Base-by-base conservation (phyloP, 2,888 invertebrate species). In the Monopis laevigella region DNA sequence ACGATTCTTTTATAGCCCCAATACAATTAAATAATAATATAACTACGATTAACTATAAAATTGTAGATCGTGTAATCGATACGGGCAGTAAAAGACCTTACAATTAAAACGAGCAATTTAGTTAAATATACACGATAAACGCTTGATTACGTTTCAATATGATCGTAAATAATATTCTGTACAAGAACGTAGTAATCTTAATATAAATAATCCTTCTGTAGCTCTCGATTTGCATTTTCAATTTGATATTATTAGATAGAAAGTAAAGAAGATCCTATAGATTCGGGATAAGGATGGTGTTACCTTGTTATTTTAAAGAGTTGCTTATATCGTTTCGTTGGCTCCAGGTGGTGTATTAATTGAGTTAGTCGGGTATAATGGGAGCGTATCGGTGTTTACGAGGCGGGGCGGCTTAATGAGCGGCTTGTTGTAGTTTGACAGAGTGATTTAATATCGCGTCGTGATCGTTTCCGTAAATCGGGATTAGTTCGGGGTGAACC, bases 341-440 rank as follows among this genome's bases (percentile, higher is more conserved):
- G 14, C 14, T 29, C 32, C 16, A 40, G 29, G 40, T 51, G 43
- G 45, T 48, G 46, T 57, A 62, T 60, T 67, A 62, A 66, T 63
- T 63, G 58, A 60, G 62, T 64, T 58, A 59, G 59, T 58, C 52
- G 51, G 50, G 50, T 55, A 56, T 60, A 61, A 64, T 64, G 57
- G 58, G 58, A 62, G 57, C 57, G 62, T 64, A 65, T 63, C 59
- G 54, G 58, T 65, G 60, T 64, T 65, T 62, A 60, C 58, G 55
- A 59, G 59, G 59, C 54, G 55, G 59, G 59, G 58, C 55, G 56
- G 58, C 59, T 65, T 74, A 77, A 73, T 74, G 71, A 71, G 67
- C 58, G 65, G 67, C 66, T 66, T 64, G 73, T 68, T 69, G 68
- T 68, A 72, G 66, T 71, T 67, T 73, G 72, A 77, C 74, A 69